Evolutionary conservation across 2,113 vertebrate genomes (phyloP).

Genomic region (Dicentrarchus labrax): DNA sequence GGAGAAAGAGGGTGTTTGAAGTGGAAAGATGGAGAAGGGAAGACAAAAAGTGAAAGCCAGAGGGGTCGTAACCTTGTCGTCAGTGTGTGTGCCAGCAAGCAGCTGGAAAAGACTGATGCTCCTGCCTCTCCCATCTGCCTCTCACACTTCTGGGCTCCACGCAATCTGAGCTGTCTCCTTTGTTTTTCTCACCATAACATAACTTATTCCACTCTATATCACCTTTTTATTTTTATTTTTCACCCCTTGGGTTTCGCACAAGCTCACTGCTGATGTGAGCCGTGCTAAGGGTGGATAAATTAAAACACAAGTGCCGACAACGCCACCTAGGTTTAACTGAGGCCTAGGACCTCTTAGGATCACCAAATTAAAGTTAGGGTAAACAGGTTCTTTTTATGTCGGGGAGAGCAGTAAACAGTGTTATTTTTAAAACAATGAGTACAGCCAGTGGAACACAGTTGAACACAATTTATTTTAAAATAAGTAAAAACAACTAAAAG

Average conservation of each 20-base stretch:
- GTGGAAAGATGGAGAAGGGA: slow-evolving; percentile 5
- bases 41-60: slow-evolving; percentile 9
- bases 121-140: slow-evolving; percentile 61
- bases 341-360: too few relatives aligned
- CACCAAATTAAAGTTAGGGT: too few relatives aligned
- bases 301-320: too few relatives aligned
- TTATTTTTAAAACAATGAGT: too few relatives aligned
- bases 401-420: too few relatives aligned
- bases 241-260: background rate
- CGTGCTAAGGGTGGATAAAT: too few relatives aligned
- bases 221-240: background rate
- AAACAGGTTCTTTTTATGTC: too few relatives aligned
- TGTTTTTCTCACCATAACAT: background rate
- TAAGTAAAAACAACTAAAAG: too few relatives aligned
- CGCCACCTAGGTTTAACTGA: too few relatives aligned
- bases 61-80: slow-evolving; percentile 58
- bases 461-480: too few relatives aligned
- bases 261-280: background rate
- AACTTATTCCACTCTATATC: background rate
- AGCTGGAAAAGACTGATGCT: slow-evolving; percentile 65
- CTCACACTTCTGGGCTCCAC: slow-evolving; percentile 45
- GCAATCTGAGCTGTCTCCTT: background rate
- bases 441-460: too few relatives aligned
- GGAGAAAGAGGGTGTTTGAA: background rate
- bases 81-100: slow-evolving; percentile 59